Evolutionary conservation across 2,888 invertebrate genomes (phyloP), one percentile per base, ranked within the genome.

Genomic region (Orthosia gothica): DNA sequence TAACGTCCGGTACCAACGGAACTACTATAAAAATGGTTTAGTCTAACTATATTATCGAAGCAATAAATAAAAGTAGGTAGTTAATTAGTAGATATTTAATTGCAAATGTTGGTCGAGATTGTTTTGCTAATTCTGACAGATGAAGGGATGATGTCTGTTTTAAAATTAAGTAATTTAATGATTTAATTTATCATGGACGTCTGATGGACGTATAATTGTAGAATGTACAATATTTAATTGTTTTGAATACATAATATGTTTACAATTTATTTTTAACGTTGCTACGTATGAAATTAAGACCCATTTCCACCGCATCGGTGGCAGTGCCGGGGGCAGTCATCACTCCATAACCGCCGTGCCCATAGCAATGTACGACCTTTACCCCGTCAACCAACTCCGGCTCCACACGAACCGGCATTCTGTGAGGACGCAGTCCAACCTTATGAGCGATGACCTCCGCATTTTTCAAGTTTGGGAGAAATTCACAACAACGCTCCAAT

Each of bases 271-370:
- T 93, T 82, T 83, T 92, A 15, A 88, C 45, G 79, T 91, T 94
- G 54, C 90, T 89, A 69, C 86, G 92, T 20, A 97, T 85, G 49
- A 97, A 89, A 83, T 98, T 97, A 66, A 97, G 94, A 0, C 98
- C 98, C 23, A 98, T 94, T 68, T 97, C 91, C 0, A 98, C 97
- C 0, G 99, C 98, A 89, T 98, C 97, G 75, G 97, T 96, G 0
- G 98, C 97, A 0, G 99, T 99, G 13, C 99, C 99, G 47, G 99
- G 99, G 9, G 99, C 98, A 54, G 98, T 97, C 76, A 98, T 98
- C 0, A 99, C 98, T 0, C 99, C 99, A 91, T 99, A 99, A 0
- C 99, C 99, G 0, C 99, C 99, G 92, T 99, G 99, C 0, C 99
- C 99, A 91, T 99, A 99, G 93, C 99, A 99, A 92, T 99, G 99